phyloP scores from a whole-genome alignment of 2,113 vertebrate species.

The Plestiodon gilberti region DNA sequence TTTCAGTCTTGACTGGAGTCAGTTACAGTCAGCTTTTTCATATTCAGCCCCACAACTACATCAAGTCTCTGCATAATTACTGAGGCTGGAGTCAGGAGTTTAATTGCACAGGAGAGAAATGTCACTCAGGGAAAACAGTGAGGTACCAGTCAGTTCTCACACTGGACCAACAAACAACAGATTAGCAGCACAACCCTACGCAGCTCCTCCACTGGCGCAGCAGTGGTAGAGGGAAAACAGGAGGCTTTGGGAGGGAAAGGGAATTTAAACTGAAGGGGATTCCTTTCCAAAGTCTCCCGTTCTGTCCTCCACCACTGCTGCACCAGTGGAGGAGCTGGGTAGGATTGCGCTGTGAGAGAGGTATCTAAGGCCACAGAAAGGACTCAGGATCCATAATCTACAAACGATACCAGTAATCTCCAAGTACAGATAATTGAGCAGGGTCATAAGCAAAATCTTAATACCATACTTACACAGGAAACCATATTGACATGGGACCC shows the following conservation, averaged over 20 bases:
- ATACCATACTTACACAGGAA: too few species aligned
- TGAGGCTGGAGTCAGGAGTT: neutral
- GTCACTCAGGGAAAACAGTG: neutral
- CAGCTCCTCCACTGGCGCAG: too few species aligned
- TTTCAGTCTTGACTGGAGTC: constrained; percentile 1
- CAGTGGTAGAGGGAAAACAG: too few species aligned
- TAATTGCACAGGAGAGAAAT: neutral
- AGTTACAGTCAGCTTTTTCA: constrained; percentile 6
- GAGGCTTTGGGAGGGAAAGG: too few species aligned
- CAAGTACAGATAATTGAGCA: neutral
- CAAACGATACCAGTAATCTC: neutral
- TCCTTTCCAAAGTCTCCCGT: too few species aligned
- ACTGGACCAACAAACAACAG: neutral
- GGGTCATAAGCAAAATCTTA: neutral
- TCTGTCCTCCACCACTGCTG: too few species aligned
- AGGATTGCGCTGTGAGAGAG: too few species aligned
- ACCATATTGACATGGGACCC: neutral
- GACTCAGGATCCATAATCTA: neutral
- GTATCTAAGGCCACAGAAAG: neutral
- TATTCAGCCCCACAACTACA: neutral
- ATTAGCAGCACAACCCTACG: too few species aligned
- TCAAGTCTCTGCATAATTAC: neutral
- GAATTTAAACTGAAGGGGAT: too few species aligned
- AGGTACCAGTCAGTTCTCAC: neutral
- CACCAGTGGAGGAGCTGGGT: too few species aligned